Base-by-base conservation (phyloP, 2,888 invertebrate genomes). In the Euphydryas editha region DNA sequence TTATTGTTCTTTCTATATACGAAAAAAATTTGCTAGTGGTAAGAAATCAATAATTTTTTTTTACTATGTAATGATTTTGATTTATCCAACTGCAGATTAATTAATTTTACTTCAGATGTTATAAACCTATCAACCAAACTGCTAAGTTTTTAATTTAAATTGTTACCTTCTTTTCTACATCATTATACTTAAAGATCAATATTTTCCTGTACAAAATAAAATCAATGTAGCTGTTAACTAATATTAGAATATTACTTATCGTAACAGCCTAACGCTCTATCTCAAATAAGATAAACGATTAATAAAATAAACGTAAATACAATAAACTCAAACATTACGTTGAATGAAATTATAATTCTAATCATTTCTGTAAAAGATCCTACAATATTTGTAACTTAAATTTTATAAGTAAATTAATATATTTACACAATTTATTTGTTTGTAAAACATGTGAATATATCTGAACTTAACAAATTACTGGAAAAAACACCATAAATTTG, bases 261-360 rank as follows among this genome's bases (percentile, higher is more conserved):
- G 39, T 57, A 65, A 68, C 64, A 65, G 59, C 54, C 56, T 36
- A 55, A 58, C 65, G 65, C 68, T 57, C 68, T 68, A 68, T 68
- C 68, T 62, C 2, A 13, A 55, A 57, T 57, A 37, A 44, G 62
- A 62, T 68, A 70, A 65, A 70, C 57, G 57, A 58, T 58, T 51
- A 51, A 46, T 54, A 44, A 55, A 58, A 66, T 68, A 68, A 68
- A 63, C 65, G 63, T 68, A 70, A 70, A 70, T 70, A 59, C 44
- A 37, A 57, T 36, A 55, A 61, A 61, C 55, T n/a, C 60, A 70
- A 68, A 54, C 70, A 67, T 69, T 67, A 67, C 46, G 54, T 63
- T 67, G 42, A 55, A 63, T 67, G 62, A 69, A 59, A 59, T 63
- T 61, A 55, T 58, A 54, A 57, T 47, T 36, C 62, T 62, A 15